These are phyloP conservation scores for Sphaeramia orbicularis DNA, from an alignment of 2,797 vertebrate genomes.

Conservation along the genomic window DNA sequence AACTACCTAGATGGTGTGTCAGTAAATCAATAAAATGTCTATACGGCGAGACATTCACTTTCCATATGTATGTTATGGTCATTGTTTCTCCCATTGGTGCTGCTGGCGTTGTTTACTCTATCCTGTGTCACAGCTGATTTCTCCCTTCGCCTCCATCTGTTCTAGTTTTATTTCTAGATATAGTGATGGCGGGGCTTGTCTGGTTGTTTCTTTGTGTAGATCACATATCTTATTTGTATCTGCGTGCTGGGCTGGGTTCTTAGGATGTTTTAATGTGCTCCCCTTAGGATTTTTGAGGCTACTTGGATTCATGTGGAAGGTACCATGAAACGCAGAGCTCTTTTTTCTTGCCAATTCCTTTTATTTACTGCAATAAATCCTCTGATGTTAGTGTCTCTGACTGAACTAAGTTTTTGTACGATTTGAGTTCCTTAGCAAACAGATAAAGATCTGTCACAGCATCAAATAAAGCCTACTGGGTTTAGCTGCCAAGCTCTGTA, in stretches of 20 bases:
- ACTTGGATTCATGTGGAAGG: constrained; percentile 55
- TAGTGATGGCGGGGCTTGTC: constrained; percentile 23
- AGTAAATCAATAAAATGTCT: neutral
- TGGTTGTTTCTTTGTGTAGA: constrained; percentile 42
- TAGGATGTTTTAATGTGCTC: constrained; percentile 44
- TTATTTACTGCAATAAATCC: constrained; percentile 68
- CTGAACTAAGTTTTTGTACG: constrained; percentile 77
- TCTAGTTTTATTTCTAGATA: constrained; percentile 24
- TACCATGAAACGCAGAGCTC: constrained; percentile 46
- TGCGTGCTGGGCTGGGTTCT: constrained; percentile 24
- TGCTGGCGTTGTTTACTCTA: constrained; percentile 15
- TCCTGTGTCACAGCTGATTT: constrained; percentile 16
- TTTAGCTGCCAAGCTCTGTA: constrained; percentile 73
- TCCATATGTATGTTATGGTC: constrained; percentile 4
- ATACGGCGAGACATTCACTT: neutral
- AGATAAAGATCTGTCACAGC: constrained; percentile 76
- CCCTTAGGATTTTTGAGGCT: constrained; percentile 37
- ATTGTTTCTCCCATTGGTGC: constrained; percentile 1
- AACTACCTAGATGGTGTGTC: neutral
- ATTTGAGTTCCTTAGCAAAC: constrained; percentile 71
- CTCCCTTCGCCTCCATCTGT: constrained; percentile 25
- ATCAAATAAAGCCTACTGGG: constrained; percentile 69
- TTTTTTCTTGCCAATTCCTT: constrained; percentile 60
- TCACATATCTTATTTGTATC: constrained; percentile 41
- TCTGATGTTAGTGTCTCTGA: constrained; percentile 68